Evolutionary conservation across 2,888 invertebrate species (phyloP).

Genomic region (Drosophila ochracea): DNA sequence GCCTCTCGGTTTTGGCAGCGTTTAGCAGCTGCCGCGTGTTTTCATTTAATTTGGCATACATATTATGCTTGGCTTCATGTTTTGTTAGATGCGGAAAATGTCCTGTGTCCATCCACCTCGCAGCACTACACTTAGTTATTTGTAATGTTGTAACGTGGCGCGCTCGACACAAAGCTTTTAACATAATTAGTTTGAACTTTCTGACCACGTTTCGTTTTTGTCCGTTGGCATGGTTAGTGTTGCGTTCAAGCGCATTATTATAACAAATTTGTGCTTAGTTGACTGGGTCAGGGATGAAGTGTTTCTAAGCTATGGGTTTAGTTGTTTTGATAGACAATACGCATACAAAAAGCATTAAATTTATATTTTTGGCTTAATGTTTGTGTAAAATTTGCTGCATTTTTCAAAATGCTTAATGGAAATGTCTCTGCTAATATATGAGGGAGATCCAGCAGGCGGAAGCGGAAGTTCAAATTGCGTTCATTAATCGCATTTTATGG

Average conservation of each 20-base stretch:
- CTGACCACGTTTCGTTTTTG: conserved; percentile 84
- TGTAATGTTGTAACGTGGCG: conserved; percentile 50
- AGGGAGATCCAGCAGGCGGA: conserved; percentile 27
- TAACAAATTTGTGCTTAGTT: conserved; percentile 23
- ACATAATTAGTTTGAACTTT: conserved; percentile 85
- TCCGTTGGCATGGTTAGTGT: conserved; percentile 83
- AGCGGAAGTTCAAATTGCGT: conserved; percentile 56
- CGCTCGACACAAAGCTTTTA: conserved; percentile 81
- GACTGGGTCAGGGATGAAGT: background rate
- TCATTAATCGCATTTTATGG: conserved; percentile 61
- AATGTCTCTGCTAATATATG: conserved; percentile 25
- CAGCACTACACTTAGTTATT: conserved; percentile 51
- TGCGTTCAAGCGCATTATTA: conserved; percentile 77
- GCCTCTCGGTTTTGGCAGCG: conserved; percentile 28
- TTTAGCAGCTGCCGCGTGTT: conserved; percentile 57
- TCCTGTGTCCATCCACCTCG: conserved; percentile 24
- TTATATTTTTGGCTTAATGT: background rate
- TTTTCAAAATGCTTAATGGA: conserved; percentile 8
- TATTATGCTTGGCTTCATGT: conserved; percentile 64
- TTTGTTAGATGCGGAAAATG: conserved; percentile 45
- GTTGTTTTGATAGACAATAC: conserved; percentile 25
- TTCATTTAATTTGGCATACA: conserved; percentile 67
- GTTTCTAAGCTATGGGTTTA: conserved; percentile 2
- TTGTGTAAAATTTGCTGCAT: conserved; percentile 2
- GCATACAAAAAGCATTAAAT: conserved; percentile 7